phyloP scores from a whole-genome alignment of 2,113 vertebrate genomes.

The Saguinus imperator region DNA sequence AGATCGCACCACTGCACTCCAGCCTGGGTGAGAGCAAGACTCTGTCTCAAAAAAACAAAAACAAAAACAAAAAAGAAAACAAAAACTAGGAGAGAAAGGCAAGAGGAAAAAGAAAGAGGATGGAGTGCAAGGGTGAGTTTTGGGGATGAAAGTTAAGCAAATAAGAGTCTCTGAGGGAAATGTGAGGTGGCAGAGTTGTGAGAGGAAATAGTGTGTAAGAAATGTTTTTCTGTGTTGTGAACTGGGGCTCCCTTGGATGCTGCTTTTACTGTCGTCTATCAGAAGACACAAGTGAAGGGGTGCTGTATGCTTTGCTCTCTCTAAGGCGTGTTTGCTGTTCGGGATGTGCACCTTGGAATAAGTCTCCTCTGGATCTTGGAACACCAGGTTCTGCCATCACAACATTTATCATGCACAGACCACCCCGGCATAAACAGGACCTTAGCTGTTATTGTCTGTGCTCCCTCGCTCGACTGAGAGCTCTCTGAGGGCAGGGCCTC shows the following conservation, averaged over 20 bases:
- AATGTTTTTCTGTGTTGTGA: not conserved
- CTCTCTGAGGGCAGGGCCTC: not conserved
- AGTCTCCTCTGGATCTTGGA: not conserved
- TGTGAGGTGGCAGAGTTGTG: not conserved
- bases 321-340: not conserved
- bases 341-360: not conserved
- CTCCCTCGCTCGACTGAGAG: rapidly evolving
- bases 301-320: not conserved
- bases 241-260: too few species aligned
- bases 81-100: not conserved
- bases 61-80: too few species aligned
- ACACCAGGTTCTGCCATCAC: not conserved
- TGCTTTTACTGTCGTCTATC: not conserved
- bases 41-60: too few species aligned
- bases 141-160: not conserved
- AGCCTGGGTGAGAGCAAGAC: too few species aligned
- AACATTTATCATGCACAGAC: not conserved
- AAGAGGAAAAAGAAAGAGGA: rapidly evolving
- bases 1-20: too few species aligned
- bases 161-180: not conserved
- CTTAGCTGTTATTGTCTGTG: too few species aligned
- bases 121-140: not conserved
- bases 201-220: rapidly evolving
- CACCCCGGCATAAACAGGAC: rapidly evolving
- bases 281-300: not conserved